Base-by-base conservation (phyloP, 2,888 invertebrate genomes). In the Resseliella maxima region DNA sequence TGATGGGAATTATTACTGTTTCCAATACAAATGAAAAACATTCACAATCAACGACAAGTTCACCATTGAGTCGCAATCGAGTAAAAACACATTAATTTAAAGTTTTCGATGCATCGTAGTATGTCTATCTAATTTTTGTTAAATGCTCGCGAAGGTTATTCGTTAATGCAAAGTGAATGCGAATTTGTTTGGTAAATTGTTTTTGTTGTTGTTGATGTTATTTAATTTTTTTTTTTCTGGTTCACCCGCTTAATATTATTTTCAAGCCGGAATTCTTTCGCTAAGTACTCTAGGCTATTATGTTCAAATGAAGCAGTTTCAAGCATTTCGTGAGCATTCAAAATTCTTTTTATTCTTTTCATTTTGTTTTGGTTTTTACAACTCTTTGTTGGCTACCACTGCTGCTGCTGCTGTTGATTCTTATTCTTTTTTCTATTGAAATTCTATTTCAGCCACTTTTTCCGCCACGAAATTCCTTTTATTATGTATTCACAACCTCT, bases 31-130 rank as follows among this genome's bases (percentile, higher is more conserved):
- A 18, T 18, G 31, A 59, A 27, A 31, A 15, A 35, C 12, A 35
- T 72, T 72, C 31, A 35, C 72, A 72, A 31, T 2, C 21, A 27
- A 72, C n/a, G 72, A 72, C 72, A 72, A 72, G 72, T 72, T 59
- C 59, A 59, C 59, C 50, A 50, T n/a, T n/a, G n/a, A n/a, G n/a
- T n/a, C n/a, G n/a, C 50, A 50, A 50, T 50, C 59, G 59, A 59
- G 24, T 59, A n/a, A n/a, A 24, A 59, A 59, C n/a, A 59, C 59
- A 59, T 59, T 59, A n/a, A 59, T 59, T 59, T n/a, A 59, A 6
- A n/a, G 24, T 59, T 72, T n/a, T 27, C 31, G 72, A 72, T 72
- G 72, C 72, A 72, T 31, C 72, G 31, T 59, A 59, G 24, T 59
- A 59, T 59, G 59, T 59, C 59, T 59, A 8, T 59, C 27, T 59